These are phyloP conservation scores for Spea multiplicata DNA, from an alignment of 2,113 vertebrate genomes.

Conservation along the genomic window DNA sequence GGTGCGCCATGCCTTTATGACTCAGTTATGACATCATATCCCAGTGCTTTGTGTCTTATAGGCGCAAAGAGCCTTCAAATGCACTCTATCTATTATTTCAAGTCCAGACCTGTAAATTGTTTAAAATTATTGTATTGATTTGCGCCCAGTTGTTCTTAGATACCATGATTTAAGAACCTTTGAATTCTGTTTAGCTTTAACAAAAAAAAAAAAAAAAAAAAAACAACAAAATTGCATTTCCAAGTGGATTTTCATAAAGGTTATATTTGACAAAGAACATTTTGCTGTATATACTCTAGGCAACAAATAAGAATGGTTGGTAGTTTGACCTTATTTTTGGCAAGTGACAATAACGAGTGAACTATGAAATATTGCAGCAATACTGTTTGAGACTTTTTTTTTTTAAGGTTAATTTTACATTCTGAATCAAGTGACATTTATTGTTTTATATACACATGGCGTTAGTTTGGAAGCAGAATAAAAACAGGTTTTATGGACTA, in stretches of 20 bases:
- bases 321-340: constrained; percentile 39
- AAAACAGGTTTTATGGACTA: constrained; percentile 34
- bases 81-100: not conserved
- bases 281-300: constrained; percentile 34
- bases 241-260: constrained; percentile 36
- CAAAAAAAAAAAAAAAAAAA: not conserved
- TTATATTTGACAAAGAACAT: constrained; percentile 42
- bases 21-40: too few relatives aligned
- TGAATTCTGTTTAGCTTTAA: not conserved
- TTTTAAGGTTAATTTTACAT: constrained; percentile 43
- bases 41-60: too few relatives aligned
- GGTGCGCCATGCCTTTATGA: too few relatives aligned
- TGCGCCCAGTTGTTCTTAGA: not conserved
- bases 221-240: constrained; percentile 23
- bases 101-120: not conserved
- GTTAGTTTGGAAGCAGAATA: constrained; percentile 26
- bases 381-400: constrained; percentile 34
- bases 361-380: constrained; percentile 43
- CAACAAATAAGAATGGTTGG: constrained; percentile 32
- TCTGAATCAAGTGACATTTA: constrained; percentile 37
- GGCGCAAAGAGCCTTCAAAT: too few relatives aligned
- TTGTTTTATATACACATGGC: constrained; percentile 31
- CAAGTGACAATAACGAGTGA: constrained; percentile 39
- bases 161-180: not conserved
- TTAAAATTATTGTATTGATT: not conserved